These are phyloP conservation scores for Clarias gariepinus DNA, from an alignment of 2,113 vertebrate species.

Conservation along the genomic window DNA sequence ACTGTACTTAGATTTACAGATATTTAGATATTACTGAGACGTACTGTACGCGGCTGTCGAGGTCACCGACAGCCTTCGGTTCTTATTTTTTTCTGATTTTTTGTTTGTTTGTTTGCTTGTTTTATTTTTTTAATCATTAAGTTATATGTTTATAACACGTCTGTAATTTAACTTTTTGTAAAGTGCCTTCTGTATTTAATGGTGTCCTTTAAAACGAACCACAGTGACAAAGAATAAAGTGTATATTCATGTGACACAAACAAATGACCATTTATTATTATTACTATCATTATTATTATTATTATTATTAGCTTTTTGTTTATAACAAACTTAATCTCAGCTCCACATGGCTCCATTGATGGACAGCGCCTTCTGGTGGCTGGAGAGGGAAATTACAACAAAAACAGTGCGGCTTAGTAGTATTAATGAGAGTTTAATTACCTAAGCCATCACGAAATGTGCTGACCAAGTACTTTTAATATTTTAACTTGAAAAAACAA, in stretches of 20 bases:
- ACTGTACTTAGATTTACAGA: conserved; percentile 75
- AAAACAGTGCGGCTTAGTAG: no score
- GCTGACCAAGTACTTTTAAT: neutral
- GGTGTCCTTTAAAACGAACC: conserved; percentile 74
- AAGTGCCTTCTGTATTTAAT: conserved; percentile 94
- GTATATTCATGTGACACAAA: conserved; percentile 47
- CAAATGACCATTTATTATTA: neutral
- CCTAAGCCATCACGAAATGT: neutral
- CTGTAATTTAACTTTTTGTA: conserved; percentile 82
- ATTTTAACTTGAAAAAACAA: neutral
- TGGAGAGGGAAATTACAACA: neutral
- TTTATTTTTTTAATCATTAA: conserved; percentile 59
- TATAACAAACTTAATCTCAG: neutral
- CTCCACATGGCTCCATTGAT: neutral
- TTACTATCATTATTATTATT: neutral
- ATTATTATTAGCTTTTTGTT: neutral
- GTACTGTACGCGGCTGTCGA: conserved; percentile 75
- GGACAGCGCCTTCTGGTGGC: conserved; percentile 20
- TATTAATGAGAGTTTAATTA: neutral
- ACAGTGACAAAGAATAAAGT: conserved; percentile 61
- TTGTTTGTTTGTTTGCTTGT: conserved; percentile 60
- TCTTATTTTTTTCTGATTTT: conserved; percentile 60
- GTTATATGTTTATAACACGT: conserved; percentile 73
- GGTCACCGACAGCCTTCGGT: conserved; percentile 68
- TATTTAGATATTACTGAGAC: conserved; percentile 71